phyloP scores from a whole-genome alignment of 2,888 invertebrate genomes.

The Stenodera caucasica region DNA sequence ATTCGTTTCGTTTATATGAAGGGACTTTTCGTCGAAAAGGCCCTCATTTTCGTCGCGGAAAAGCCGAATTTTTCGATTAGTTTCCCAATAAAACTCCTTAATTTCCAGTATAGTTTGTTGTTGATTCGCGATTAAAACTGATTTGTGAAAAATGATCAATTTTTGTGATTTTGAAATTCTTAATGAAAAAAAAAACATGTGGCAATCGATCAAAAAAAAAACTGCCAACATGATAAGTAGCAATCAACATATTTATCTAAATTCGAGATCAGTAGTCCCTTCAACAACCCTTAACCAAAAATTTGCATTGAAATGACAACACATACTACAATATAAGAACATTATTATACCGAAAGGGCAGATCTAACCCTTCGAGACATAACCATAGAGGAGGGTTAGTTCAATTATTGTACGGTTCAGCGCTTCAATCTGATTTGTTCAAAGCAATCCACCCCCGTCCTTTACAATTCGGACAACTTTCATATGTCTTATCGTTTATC shows the following conservation, averaged over 20 bases:
- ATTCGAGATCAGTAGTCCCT: constrained; percentile 34
- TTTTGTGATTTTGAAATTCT: no score
- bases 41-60: no score
- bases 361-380: constrained; percentile 34
- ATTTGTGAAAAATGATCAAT: no score
- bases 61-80: no score
- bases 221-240: constrained; percentile 40
- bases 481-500: neutral
- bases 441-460: neutral
- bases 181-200: no score
- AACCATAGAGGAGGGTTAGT: constrained; percentile 38
- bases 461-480: neutral
- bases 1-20: neutral
- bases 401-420: constrained; percentile 43
- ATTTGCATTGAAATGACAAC: constrained; percentile 32
- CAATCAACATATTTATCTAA: constrained; percentile 39
- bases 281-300: constrained; percentile 21
- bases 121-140: no score
- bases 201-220: neutral
- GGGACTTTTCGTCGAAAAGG: no score
- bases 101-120: no score
- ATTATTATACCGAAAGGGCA: no score
- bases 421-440: constrained; percentile 42
- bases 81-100: no score
- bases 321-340: constrained; percentile 5